Evolutionary conservation across 2,113 vertebrate genomes (phyloP), one percentile per base, ranked within the genome.

Genomic region (Laticauda colubrina): DNA sequence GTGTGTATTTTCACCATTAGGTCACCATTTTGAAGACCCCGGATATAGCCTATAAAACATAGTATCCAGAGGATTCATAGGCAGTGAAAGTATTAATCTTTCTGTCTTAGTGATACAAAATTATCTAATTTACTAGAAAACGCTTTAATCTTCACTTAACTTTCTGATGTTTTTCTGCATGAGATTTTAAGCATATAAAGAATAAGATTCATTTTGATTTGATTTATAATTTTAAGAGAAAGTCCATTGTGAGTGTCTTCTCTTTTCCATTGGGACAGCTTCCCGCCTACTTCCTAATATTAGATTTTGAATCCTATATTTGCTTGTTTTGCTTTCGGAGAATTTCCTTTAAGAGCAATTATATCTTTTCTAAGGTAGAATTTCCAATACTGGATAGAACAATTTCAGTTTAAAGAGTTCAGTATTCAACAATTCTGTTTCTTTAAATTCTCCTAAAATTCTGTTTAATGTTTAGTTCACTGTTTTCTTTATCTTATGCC

Each of bases 281-380:
- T 87, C 43, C n/a, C 55, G 91, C 89, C 94, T 3, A 59, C 85
- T 94, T 94, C 85, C 87, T 34, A 93, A 61, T 94, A 26, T 92
- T 88, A 93, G 24, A 56, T 20, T 94, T 91, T 85, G 85, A 91
- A 94, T 6, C 4, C 93, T 61, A 54, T 23, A 87, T 95, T 95
- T 94, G 45, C 59, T 94, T 94, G 51, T 56, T 92, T 93, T 48
- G 12, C 21, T 88, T 85, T 93, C 29, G 89, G 26, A 90, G 26
- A 24, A 87, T 96, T 93, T 57, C 64, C 85, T 95, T 90, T 94
- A 93, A 95, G 95, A 94, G 93, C 93, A 95, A 94, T 95, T 95
- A 95, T 87, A 90, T 93, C 18, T 87, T 94, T 95, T 94, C 81
- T 88, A 94, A 94, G 92, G 55, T 89, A 85, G 90, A 86, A 86